phyloP scores from a whole-genome alignment of 2,888 invertebrate species.

The Platerodrilus igneus region DNA sequence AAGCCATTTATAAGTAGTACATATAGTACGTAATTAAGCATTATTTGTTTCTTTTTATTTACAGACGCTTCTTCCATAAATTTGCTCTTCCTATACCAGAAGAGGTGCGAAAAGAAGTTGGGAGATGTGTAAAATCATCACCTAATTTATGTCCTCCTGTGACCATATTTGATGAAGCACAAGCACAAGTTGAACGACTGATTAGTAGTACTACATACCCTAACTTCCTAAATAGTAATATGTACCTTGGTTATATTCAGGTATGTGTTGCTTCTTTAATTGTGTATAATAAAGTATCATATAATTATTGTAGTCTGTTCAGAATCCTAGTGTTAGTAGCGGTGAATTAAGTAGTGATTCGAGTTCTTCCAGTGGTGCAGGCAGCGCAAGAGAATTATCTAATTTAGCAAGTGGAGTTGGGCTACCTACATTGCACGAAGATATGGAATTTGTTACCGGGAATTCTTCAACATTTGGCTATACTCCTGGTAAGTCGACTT shows the following conservation, averaged over 20 bases:
- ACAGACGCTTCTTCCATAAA: constrained; percentile 69
- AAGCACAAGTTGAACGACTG: constrained; percentile 65
- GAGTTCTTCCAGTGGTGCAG: constrained; percentile 43
- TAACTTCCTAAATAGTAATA: constrained; percentile 87
- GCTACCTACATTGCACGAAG: constrained; percentile 83
- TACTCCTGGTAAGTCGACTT: constrained; percentile 43
- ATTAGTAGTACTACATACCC: constrained; percentile 87
- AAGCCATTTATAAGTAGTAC: constrained; percentile 72
- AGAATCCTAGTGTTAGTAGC: constrained; percentile 37
- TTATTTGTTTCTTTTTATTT: constrained; percentile 15
- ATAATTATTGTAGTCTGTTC: constrained; percentile 36
- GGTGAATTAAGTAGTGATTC: constrained; percentile 41
- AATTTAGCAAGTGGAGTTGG: constrained; percentile 42
- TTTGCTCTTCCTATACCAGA: constrained; percentile 78
- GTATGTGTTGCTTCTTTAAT: constrained; percentile 47
- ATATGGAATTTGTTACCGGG: constrained; percentile 61
- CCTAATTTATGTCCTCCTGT: constrained; percentile 54
- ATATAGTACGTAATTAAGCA: background rate
- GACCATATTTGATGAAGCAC: constrained; percentile 75
- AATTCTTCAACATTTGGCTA: constrained; percentile 36
- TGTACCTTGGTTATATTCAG: constrained; percentile 82
- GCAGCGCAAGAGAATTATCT: constrained; percentile 41
- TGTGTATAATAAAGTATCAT: background rate
- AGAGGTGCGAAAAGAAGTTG: constrained; percentile 73
- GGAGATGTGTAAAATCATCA: constrained; percentile 70